Evolutionary conservation across 2,888 invertebrate genomes (phyloP), one percentile per base, ranked within the genome.

Genomic region (Neoaliturus tenellus): DNA sequence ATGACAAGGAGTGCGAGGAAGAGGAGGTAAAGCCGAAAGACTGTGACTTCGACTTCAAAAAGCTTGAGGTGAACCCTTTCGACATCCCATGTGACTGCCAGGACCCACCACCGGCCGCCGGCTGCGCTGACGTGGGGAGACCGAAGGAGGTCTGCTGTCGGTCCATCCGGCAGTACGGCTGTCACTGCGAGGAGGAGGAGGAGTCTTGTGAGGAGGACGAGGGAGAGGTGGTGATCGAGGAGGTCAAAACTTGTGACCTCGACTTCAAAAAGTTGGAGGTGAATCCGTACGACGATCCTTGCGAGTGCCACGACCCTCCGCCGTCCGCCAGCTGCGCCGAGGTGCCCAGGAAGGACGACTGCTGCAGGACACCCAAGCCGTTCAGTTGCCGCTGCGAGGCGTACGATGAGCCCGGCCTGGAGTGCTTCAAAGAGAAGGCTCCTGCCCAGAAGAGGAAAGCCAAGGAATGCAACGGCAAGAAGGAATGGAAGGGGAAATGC

Each of bases 201-300:
- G 41, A 23, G n/a, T 31, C 31, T 5, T 41, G 48, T n/a, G 73
- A 73, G 41, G 41, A 41, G 28, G 41, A 48, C 10, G 75, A 44
- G 23, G 75, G 48, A 28, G 67, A 31, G 25, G 20, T 10, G 8
- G 28, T 28, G 28, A n/a, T 8, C 0, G 48, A 28, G 6, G 41
- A 71, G 17, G 48, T 3, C 3, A 75, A 75, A 41, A 75, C 48
- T 2, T 75, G 75, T 35, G 75, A 75, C 44, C 35, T 75, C 23
- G 75, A 75, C 48, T 75, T 75, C n/a, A 41, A 41, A 28, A 75
- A 75, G 75, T 20, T 75, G 8, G 75, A 75, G 48, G 75, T 75
- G 44, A 75, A 75, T n/a, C 75, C 75, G 48, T 75, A 75, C 75
- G 75, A 75, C 39, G 44, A 41, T n/a, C 48, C 75, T 31, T 75